Evolutionary conservation across 2,888 invertebrate genomes (phyloP).

Genomic region (Iphiclides podalirius): DNA sequence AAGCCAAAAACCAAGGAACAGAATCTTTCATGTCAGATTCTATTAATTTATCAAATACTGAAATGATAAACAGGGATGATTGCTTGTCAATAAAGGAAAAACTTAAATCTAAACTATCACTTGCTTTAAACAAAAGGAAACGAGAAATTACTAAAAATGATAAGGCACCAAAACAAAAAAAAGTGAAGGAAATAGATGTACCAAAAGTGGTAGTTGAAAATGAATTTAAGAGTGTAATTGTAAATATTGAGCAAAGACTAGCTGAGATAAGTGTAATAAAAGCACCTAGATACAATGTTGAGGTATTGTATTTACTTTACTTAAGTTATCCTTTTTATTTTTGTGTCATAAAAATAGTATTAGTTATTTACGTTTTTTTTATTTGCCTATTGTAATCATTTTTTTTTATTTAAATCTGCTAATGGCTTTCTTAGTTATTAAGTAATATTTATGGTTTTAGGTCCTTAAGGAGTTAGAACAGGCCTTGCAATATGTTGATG

Average conservation of each 20-base stretch:
- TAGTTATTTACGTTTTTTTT: too few species aligned
- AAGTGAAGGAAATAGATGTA: constrained; percentile 29
- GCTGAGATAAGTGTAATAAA: constrained; percentile 61
- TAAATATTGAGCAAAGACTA: constrained; percentile 55
- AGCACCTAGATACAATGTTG: constrained; percentile 47
- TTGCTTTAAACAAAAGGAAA: constrained; percentile 70
- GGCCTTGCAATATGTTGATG: constrained; percentile 76
- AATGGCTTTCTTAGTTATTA: too few species aligned
- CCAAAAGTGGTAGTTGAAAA: constrained; percentile 29
- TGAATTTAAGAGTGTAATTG: constrained; percentile 49
- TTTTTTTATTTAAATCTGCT: too few species aligned
- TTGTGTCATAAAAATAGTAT: too few species aligned
- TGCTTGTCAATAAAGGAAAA: constrained; percentile 70
- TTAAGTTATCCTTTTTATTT: background rate
- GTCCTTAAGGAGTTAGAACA: constrained; percentile 88
- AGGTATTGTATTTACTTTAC: constrained; percentile 42
- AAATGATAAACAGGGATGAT: constrained; percentile 66
- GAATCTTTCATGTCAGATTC: constrained; percentile 44
- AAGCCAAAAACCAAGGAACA: constrained; percentile 31
- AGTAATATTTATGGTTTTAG: constrained; percentile 51
- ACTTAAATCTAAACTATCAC: constrained; percentile 64
- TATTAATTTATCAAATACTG: constrained; percentile 35
- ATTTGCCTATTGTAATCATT: too few species aligned
- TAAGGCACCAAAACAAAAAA: constrained; percentile 59
- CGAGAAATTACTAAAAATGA: constrained; percentile 54